phyloP scores from a whole-genome alignment of 2,113 vertebrate genomes.

The Ceyx melanurus region DNA sequence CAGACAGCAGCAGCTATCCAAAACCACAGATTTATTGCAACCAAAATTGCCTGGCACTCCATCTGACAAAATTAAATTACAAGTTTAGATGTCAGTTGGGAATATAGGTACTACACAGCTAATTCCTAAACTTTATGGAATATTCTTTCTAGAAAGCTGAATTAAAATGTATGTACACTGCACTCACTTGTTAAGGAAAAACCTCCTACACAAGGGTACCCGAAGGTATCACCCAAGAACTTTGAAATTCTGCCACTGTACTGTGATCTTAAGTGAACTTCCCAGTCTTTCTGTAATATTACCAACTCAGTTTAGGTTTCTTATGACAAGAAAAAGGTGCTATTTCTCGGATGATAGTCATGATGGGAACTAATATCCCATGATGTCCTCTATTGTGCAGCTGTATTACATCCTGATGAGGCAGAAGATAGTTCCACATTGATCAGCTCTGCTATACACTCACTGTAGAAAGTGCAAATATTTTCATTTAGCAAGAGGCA shows the following conservation, averaged over 20 bases:
- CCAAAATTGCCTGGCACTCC: background rate
- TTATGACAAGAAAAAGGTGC: background rate
- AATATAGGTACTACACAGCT: background rate
- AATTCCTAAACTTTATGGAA: background rate
- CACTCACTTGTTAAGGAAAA: no score
- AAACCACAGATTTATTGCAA: background rate
- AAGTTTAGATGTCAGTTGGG: background rate
- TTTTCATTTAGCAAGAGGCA: background rate
- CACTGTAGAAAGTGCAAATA: background rate
- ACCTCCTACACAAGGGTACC: no score
- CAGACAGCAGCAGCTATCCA: background rate
- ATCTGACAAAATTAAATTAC: background rate
- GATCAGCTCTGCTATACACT: background rate
- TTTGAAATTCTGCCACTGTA: background rate
- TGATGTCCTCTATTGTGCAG: background rate
- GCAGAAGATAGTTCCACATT: background rate
- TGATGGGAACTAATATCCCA: background rate
- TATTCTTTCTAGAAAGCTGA: background rate
- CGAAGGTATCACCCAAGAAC: background rate
- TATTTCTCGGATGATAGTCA: background rate
- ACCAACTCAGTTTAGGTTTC: background rate
- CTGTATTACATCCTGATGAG: background rate
- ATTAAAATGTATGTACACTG: background rate
- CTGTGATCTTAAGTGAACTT: background rate
- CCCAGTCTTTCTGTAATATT: background rate